Conservation (phyloP, 2,797 vertebrate species). For the Dallia pectoralis region DNA sequence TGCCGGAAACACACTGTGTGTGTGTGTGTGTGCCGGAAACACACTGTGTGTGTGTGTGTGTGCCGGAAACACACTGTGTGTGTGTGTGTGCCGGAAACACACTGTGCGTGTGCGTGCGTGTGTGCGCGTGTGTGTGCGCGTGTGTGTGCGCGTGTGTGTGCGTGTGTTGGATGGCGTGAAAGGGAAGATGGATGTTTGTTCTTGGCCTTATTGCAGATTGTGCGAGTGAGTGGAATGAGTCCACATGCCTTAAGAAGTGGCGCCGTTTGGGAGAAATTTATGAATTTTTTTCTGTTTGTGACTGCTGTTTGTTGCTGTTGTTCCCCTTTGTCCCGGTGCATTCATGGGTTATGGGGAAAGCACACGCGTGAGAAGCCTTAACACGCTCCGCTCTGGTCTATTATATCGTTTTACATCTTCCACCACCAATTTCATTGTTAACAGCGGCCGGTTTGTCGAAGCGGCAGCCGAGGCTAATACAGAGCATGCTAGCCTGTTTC, state of each 20-base stretch:
- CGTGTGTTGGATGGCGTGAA: neutral
- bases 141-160: slow-evolving; percentile 10
- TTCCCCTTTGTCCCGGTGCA: neutral
- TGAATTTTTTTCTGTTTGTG: slow-evolving; percentile 14
- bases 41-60: too few relatives aligned
- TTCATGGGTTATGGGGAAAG: neutral
- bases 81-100: too few relatives aligned
- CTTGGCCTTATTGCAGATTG: slow-evolving; percentile 41
- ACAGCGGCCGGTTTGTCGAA: neutral
- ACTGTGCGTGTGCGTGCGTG: too few relatives aligned
- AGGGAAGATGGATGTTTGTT: slow-evolving; percentile 19
- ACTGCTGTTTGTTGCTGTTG: too few relatives aligned
- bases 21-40: too few relatives aligned
- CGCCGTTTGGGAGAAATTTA: slow-evolving; percentile 22
- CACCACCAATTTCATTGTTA: neutral
- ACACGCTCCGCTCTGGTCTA: neutral
- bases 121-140: too few relatives aligned
- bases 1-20: too few relatives aligned
- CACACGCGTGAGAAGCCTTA: neutral
- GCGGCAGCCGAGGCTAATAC: neutral
- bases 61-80: too few relatives aligned
- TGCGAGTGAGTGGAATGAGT: neutral
- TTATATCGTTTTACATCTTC: neutral
- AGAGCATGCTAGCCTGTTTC: too few relatives aligned
- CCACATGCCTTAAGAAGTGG: slow-evolving; percentile 28